A percentile compares a stretch with the other conserved stretches of the same genome.
phyloP scores from a whole-genome alignment of 2,113 vertebrate genomes.

The Clarias gariepinus region DNA sequence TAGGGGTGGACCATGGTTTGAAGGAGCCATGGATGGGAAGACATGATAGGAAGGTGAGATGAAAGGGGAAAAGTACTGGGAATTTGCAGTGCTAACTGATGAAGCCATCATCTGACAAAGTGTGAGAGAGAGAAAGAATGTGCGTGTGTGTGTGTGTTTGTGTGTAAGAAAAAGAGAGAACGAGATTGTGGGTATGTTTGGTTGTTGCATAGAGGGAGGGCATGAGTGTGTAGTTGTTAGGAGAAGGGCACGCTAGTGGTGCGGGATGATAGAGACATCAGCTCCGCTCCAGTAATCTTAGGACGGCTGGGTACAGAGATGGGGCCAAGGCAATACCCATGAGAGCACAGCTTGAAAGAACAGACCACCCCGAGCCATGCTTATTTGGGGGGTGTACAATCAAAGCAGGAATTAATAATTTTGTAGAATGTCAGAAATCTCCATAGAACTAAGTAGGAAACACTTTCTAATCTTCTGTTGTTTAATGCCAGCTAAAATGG shows the following conservation, averaged over 20 bases:
- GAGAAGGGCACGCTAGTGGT: constrained; percentile 76
- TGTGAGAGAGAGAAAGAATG: constrained; percentile 24
- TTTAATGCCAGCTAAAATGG: constrained; percentile 89
- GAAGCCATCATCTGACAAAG: constrained; percentile 95
- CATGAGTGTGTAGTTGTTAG: constrained; percentile 62
- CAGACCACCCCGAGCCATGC: constrained; percentile 89
- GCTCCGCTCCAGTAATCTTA: constrained; percentile 88
- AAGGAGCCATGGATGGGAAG: constrained; percentile 44
- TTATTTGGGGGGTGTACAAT: constrained; percentile 85
- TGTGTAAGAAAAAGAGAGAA: background rate
- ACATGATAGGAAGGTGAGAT: constrained; percentile 59
- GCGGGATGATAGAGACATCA: constrained; percentile 91
- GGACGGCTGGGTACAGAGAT: constrained; percentile 83
- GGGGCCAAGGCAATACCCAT: constrained; percentile 77
- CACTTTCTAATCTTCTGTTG: constrained; percentile 97
- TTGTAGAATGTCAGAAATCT: constrained; percentile 98
- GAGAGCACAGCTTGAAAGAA: constrained; percentile 80
- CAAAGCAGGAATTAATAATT: constrained; percentile 91
- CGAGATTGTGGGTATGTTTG: constrained; percentile 15
- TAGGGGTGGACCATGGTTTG: constrained; percentile 27
- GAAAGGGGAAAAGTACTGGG: constrained; percentile 49
- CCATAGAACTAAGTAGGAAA: constrained; percentile 99
- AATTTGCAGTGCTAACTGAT: constrained; percentile 74
- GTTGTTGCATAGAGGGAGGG: constrained; percentile 59
- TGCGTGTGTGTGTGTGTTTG: constrained; percentile 72